Conservation (phyloP, 2,797 vertebrate genomes). For the Pangasius sanitwongsei region DNA sequence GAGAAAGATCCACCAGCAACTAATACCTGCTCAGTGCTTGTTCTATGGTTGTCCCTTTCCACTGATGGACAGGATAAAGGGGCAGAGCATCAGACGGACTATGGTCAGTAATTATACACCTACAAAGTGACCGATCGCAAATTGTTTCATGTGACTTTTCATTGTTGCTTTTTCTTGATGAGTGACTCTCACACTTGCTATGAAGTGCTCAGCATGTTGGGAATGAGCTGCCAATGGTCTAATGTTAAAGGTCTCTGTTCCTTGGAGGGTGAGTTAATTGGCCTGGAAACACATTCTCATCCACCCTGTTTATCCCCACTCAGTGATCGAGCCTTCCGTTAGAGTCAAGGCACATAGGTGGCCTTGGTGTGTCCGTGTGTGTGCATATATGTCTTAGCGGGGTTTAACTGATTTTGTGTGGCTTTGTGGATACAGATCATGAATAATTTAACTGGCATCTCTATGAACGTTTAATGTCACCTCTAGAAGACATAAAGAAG, state of each 20-base stretch:
- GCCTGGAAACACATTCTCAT: slow-evolving; percentile 35
- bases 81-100: background rate
- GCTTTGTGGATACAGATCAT: slow-evolving; percentile 45
- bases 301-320: slow-evolving; percentile 22
- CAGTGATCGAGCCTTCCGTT: background rate
- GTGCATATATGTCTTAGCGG: slow-evolving; percentile 35
- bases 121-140: background rate
- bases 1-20: background rate
- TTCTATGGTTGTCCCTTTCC: background rate
- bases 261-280: slow-evolving; percentile 47
- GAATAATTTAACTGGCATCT: slow-evolving; percentile 58
- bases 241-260: slow-evolving; percentile 37
- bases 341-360: slow-evolving; percentile 21
- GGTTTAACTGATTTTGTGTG: slow-evolving; percentile 38
- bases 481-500: slow-evolving; percentile 49
- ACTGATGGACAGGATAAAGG: background rate
- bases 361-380: slow-evolving; percentile 7
- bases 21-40: background rate
- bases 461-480: slow-evolving; percentile 55
- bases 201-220: slow-evolving; percentile 39
- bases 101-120: background rate
- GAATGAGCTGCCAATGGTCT: slow-evolving; percentile 27
- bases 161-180: slow-evolving; percentile 4
- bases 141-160: slow-evolving; percentile 6
- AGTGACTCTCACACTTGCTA: slow-evolving; percentile 32